These are phyloP conservation scores for Tribolium castaneum DNA, from an alignment of 1,140 invertebrate species.

Conservation along the genomic window DNA sequence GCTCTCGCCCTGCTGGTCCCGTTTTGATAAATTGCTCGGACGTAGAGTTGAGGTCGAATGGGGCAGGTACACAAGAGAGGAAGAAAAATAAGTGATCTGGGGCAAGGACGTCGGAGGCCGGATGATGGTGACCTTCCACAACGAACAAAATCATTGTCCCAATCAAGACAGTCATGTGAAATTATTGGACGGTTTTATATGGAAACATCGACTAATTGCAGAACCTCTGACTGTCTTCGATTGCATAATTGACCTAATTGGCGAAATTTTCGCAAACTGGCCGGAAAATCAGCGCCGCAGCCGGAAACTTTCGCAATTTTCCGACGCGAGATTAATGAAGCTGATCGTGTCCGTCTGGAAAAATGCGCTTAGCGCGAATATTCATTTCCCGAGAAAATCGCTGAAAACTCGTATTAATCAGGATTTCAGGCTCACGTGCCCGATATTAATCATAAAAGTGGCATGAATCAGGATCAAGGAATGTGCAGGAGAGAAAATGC, in stretches of 20 bases:
- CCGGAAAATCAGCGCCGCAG: neutral
- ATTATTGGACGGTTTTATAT: constrained; percentile 15
- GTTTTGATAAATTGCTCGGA: constrained; percentile 31
- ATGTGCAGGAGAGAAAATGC: too few species aligned
- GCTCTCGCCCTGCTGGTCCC: constrained; percentile 21
- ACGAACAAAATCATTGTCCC: constrained; percentile 25
- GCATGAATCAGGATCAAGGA: too few species aligned
- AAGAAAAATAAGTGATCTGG: constrained; percentile 34
- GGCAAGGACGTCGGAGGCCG: constrained; percentile 20
- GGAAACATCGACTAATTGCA: constrained; percentile 8
- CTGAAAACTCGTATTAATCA: too few species aligned
- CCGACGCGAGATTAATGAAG: neutral
- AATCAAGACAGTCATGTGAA: constrained; percentile 30
- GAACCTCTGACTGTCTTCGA: neutral
- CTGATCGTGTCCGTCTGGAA: neutral
- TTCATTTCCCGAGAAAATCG: neutral
- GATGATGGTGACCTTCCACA: constrained; percentile 13
- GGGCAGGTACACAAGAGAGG: constrained; percentile 24
- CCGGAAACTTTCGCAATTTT: neutral
- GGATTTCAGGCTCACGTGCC: too few species aligned
- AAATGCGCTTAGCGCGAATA: neutral
- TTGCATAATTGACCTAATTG: constrained; percentile 28
- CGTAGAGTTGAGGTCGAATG: constrained; percentile 20
- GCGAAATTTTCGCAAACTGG: too few species aligned
- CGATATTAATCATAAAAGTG: too few species aligned